Evolutionary conservation across 1,140 invertebrate genomes (phyloP).

Genomic region (Drosophila murphyi): DNA sequence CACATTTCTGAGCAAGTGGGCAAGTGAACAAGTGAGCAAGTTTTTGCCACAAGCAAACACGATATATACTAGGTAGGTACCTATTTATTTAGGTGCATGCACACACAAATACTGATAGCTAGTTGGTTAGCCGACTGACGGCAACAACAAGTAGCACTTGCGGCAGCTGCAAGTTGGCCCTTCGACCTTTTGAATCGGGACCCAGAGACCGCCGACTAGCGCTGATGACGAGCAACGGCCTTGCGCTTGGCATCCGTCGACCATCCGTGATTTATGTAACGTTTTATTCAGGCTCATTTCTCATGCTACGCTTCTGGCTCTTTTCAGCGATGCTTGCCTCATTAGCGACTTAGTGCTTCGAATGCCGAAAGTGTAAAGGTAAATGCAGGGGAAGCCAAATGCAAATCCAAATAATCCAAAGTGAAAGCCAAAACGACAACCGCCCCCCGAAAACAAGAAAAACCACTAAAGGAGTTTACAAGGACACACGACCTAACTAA

Average conservation of each 20-base stretch:
- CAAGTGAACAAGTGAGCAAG: constrained; percentile 8
- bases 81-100: constrained; percentile 3
- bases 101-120: constrained; percentile 8
- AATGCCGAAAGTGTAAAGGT: constrained; percentile 22
- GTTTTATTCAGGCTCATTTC: constrained; percentile 36
- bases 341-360: constrained; percentile 68
- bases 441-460: constrained; percentile 10
- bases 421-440: constrained; percentile 20
- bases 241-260: constrained; percentile 7
- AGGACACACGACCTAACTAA: not conserved
- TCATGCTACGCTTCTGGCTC: constrained; percentile 35
- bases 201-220: constrained; percentile 25
- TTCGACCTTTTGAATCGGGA: constrained; percentile 31
- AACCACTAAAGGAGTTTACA: constrained; percentile 48
- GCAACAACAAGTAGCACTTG: constrained; percentile 68
- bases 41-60: constrained; percentile 37
- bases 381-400: constrained; percentile 47
- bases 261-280: constrained; percentile 47
- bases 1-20: not conserved
- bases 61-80: constrained; percentile 52
- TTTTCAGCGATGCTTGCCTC: constrained; percentile 69
- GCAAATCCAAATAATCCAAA: constrained; percentile 18
- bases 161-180: constrained; percentile 60
- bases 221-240: constrained; percentile 30
- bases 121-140: constrained; percentile 17